Evolutionary conservation across 1,140 invertebrate genomes (phyloP), one percentile per base, ranked within the genome.

Genomic region (Drosophila bipectinata): DNA sequence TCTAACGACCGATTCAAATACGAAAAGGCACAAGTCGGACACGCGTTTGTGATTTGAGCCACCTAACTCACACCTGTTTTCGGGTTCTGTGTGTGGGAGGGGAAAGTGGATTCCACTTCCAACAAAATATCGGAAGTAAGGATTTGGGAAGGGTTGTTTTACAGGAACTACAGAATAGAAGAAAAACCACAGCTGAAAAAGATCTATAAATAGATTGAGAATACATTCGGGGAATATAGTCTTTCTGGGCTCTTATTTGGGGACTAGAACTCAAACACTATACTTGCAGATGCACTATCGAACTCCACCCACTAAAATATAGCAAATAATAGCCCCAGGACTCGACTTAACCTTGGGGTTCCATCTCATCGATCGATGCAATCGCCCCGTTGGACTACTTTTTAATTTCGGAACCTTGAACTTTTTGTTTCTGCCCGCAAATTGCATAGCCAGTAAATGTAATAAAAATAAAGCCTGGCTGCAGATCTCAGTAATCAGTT

Each of bases 361-460:
- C 49, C 72, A 74, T 74, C 44, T 8, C 71, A 54, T 47, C 56
- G 45, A 63, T 44, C 45, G 47, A 74, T 52, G 44, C 45, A 52
- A 73, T 74, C 53, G 71, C 32, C 63, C 49, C 24, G 48, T 52
- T 85, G 79, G 60, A 83, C 83, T 76, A 87, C 82, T 87, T 87
- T 88, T 87, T 87, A 87, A 87, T 82, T 87, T 82, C 44, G 59
- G 57, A 88, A 82, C 82, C 82, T 87, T 87, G 82, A 87, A 87
- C 83, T 87, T 82, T 85, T 84, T 68, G 60, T 34, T 51, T 34
- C 37, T 34, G 47, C 21, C 44, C 63, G 56, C 74, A 85, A 85
- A 85, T 85, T 81, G 82, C 74, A 78, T 63, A 69, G 58, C 58
- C 59, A 72, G 59, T 77, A 81, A 76, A 85, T 63, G 75, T 59